phyloP scores from a whole-genome alignment of 2,113 vertebrate species.

The Athene cunicularia region DNA sequence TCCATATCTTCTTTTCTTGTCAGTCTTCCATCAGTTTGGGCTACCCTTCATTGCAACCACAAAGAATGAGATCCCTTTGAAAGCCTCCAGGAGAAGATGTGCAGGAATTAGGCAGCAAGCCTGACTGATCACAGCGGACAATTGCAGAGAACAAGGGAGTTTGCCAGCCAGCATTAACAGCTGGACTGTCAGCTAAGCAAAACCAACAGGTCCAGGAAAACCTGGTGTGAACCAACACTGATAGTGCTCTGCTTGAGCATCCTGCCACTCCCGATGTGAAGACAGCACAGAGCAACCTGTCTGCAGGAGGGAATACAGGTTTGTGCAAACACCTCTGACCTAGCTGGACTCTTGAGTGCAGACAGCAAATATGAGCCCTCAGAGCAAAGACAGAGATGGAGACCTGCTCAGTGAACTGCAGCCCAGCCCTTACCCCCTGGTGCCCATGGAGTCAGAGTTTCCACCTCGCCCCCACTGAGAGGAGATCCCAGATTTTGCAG shows the following conservation, averaged over 20 bases:
- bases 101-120: not conserved
- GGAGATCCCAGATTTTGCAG: not conserved
- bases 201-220: not conserved
- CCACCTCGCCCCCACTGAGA: not conserved
- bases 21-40: not conserved
- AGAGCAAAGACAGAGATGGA: not conserved
- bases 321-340: not conserved
- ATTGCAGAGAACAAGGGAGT: not conserved
- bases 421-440: fast-evolving
- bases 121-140: not conserved
- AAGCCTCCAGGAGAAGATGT: not conserved
- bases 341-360: not conserved
- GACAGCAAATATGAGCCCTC: not conserved
- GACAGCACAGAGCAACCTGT: not conserved
- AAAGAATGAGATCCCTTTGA: not conserved
- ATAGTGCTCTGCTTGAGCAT: not conserved
- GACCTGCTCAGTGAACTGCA: not conserved
- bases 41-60: not conserved
- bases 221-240: not conserved
- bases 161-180: not conserved
- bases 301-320: not conserved
- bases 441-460: not conserved
- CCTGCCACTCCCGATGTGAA: fast-evolving
- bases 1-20: not conserved
- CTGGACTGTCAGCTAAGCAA: not conserved